phyloP scores from a whole-genome alignment of 2,888 invertebrate species.

The Dioctria linearis region DNA sequence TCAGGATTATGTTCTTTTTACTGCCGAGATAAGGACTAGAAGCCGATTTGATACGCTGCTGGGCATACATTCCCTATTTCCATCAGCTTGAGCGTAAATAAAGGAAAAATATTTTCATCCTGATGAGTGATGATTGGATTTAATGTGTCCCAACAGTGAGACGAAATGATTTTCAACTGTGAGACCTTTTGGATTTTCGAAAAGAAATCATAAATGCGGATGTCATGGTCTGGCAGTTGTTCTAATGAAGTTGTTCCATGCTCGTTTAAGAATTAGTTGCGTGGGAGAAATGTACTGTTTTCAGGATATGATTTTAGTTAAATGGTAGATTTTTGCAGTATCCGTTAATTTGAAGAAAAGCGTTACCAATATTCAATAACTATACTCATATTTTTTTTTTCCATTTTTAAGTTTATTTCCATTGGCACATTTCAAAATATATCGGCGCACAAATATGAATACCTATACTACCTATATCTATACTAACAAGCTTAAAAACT shows the following conservation, averaged over 20 bases:
- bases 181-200: conserved; percentile 52
- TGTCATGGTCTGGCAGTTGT: conserved; percentile 27
- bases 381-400: no score
- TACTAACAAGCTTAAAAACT: no score
- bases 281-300: conserved; percentile 29
- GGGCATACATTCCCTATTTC: not conserved
- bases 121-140: conserved; percentile 72
- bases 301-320: no score
- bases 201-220: conserved; percentile 17
- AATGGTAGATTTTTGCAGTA: no score
- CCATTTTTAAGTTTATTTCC: no score
- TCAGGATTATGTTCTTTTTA: conserved; percentile 35
- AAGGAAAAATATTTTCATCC: conserved; percentile 69
- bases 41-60: conserved; percentile 56
- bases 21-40: conserved; percentile 47
- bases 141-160: conserved; percentile 70
- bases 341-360: no score
- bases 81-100: conserved; percentile 26
- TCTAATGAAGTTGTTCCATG: conserved; percentile 49
- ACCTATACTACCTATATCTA: no score
- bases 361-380: no score
- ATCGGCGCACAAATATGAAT: no score
- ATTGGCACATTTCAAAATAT: no score
- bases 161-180: conserved; percentile 68
- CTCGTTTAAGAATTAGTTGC: conserved; percentile 24